Evolutionary conservation across 37 sponge, comb jelly and placozoan species (phyloP), one percentile per base, ranked within the genome.

Genomic region (Dysidea cf. avara): DNA sequence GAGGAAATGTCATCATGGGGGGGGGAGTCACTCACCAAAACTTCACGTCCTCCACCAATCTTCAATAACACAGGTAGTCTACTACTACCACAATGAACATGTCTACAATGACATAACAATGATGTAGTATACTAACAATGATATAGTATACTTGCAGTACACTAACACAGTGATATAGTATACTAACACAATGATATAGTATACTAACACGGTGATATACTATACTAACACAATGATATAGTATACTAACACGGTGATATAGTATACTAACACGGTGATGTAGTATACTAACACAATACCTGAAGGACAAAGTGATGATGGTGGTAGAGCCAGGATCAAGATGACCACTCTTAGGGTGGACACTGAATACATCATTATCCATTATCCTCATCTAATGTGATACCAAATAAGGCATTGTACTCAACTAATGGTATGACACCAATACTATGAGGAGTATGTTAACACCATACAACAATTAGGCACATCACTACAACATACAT

Each of bases 51-150:
- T 51, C 69, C 62, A 69, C 80, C 68, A 31, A 92, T 80, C 73
- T 92, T 92, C n/a, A 92, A 77, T 20, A 87, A 78, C 22, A 86
- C 78, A 28, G 89, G 86, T 20, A 86, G 84, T n/a, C 32, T 74
- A 39, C 76, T 79, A 26, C 38, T 67, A 22, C 83, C 81, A 64
- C 69, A 30, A 17, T 75, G 40, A 33, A 37, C 48, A 74, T 94
- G 88, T n/a, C 81, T 83, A 63, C 4, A 51, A 20, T 54, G 2
- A 39, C 16, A 6, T 17, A 4, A 2, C 1, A n/a, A 57, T 12
- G 37, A 54, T 14, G 57, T 1, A 55, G 24, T 17, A 21, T 3
- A 36, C n/a, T 24, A 29, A 33, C 1, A 12, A 52, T 26, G 17
- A 2, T 2, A 31, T 17, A 24, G 46, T 50, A 68, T 50, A 68